Conservation (phyloP, 2,113 vertebrate species). For the Heloderma charlesbogerti region DNA sequence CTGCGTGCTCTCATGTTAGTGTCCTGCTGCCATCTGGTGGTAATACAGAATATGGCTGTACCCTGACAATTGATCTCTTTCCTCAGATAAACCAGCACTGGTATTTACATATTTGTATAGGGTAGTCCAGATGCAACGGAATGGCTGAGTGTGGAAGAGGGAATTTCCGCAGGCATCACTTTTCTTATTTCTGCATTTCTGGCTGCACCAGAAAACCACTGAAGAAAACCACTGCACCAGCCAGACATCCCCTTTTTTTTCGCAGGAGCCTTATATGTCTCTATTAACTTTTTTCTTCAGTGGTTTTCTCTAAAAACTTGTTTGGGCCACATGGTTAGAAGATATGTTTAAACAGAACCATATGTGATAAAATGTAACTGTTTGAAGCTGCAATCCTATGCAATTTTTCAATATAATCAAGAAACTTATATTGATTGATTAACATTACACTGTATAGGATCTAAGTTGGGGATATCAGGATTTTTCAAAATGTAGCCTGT, state of each 20-base stretch:
- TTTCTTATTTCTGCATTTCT: neutral
- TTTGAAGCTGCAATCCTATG: neutral
- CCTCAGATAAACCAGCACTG: too few relatives aligned
- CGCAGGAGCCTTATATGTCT: neutral
- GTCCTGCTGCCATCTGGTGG: slow-evolving; percentile 71
- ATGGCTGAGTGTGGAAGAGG: neutral
- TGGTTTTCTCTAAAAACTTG: neutral
- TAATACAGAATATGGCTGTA: neutral
- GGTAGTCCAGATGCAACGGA: neutral
- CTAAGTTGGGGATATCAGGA: too few relatives aligned
- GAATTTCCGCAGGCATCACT: too few relatives aligned
- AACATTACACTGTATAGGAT: neutral
- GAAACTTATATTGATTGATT: neutral
- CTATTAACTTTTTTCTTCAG: neutral
- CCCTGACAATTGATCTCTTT: neutral
- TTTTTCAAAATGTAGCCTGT: neutral
- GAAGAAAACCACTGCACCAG: too few relatives aligned
- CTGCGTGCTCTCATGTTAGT: neutral
- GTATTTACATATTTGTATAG: neutral
- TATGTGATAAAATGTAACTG: neutral
- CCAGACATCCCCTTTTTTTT: too few relatives aligned
- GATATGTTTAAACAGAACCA: neutral
- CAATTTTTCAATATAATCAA: neutral
- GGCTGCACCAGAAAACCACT: neutral
- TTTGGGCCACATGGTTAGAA: neutral